These are phyloP conservation scores for Nansenia antarctica DNA, from an alignment of 2,113 vertebrate species.

Conservation along the genomic window DNA sequence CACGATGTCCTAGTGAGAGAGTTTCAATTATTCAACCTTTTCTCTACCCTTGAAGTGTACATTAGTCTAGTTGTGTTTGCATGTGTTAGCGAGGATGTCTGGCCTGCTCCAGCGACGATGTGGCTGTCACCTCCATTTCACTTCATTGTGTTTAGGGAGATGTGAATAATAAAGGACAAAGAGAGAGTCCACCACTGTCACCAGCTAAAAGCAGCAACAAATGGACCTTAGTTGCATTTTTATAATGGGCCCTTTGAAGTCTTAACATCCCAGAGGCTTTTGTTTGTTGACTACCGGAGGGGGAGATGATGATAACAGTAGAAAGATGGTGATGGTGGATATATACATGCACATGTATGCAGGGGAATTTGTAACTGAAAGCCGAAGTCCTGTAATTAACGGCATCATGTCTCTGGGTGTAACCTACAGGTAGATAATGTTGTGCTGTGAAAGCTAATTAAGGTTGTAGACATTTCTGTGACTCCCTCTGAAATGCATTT, in stretches of 20 bases:
- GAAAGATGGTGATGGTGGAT: too few relatives aligned
- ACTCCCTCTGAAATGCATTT: slow-evolving; percentile 41
- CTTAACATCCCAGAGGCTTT: slow-evolving; percentile 7
- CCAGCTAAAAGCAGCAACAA: slow-evolving; percentile 54
- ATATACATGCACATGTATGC: not conserved
- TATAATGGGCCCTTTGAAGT: slow-evolving; percentile 19
- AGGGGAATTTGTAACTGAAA: not conserved
- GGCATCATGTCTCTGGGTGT: not conserved
- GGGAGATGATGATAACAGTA: not conserved
- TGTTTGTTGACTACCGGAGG: not conserved
- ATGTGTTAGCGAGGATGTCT: slow-evolving; percentile 64
- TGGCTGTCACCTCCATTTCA: slow-evolving; percentile 65
- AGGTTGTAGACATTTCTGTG: slow-evolving; percentile 25
- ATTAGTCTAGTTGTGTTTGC: slow-evolving; percentile 59
- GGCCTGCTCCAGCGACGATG: slow-evolving; percentile 51
- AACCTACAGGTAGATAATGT: not conserved
- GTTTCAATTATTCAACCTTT: slow-evolving; percentile 71
- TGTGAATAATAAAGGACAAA: slow-evolving; percentile 40
- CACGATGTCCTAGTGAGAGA: slow-evolving; percentile 56
- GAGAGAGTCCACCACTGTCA: slow-evolving; percentile 33
- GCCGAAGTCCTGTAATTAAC: not conserved
- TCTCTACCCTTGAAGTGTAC: slow-evolving; percentile 66
- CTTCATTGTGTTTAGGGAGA: slow-evolving; percentile 40
- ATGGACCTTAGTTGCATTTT: slow-evolving; percentile 18
- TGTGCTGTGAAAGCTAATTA: slow-evolving; percentile 27